These are phyloP conservation scores for Drosophila borealis DNA, from an alignment of 2,888 invertebrate species.

Conservation along the genomic window DNA sequence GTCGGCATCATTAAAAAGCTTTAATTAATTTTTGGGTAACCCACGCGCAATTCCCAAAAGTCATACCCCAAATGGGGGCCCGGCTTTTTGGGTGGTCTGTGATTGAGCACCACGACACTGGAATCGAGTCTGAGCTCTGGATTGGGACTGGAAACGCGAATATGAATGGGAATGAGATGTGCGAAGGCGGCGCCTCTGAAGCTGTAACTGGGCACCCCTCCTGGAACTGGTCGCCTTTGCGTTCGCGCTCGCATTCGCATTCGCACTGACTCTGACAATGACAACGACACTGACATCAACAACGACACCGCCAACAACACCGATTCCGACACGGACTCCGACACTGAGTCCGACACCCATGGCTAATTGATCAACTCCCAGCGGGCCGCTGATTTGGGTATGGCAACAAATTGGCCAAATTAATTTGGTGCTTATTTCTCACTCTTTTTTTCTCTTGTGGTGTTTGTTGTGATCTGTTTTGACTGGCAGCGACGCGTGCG, in stretches of 20 bases:
- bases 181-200: constrained; percentile 77
- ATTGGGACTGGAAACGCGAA: constrained; percentile 15
- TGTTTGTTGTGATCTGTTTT: constrained; percentile 65
- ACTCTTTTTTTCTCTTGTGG: not conserved
- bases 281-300: constrained; percentile 10
- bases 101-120: constrained; percentile 26
- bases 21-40: constrained; percentile 73
- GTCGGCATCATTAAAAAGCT: constrained; percentile 76
- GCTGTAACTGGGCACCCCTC: constrained; percentile 63
- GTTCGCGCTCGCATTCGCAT: not conserved
- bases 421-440: constrained; percentile 57
- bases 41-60: constrained; percentile 53
- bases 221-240: constrained; percentile 44
- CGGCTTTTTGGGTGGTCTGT: constrained; percentile 68
- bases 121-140: constrained; percentile 16
- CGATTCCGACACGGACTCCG: constrained; percentile 19
- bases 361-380: constrained; percentile 79
- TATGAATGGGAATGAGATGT: constrained; percentile 26
- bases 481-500: constrained; percentile 74
- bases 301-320: constrained; percentile 8
- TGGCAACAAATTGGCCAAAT: constrained; percentile 78
- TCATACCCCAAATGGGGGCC: constrained; percentile 66
- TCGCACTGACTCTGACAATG: constrained; percentile 5
- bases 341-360: constrained; percentile 62
- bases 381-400: constrained; percentile 78